Evolutionary conservation across 2,888 invertebrate species (phyloP).

Genomic region (Morpho achilles): DNA sequence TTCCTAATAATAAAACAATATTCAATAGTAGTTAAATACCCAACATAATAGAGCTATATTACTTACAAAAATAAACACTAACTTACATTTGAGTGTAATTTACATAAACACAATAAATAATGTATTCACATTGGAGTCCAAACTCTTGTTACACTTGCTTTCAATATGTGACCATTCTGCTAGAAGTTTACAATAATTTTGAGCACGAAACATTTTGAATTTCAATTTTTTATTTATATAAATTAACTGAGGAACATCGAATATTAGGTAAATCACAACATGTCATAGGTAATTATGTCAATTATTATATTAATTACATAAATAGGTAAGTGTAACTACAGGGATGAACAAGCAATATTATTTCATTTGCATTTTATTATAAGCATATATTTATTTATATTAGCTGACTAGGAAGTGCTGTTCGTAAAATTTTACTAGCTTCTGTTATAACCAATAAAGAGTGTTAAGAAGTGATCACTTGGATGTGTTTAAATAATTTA

Average conservation of each 20-base stretch:
- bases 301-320: constrained; percentile 31
- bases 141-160: constrained; percentile 13
- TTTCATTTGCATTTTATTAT: constrained; percentile 27
- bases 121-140: constrained; percentile 42
- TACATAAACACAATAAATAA: constrained; percentile 53
- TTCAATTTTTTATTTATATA: constrained; percentile 22
- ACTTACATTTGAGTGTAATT: constrained; percentile 45
- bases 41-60: constrained; percentile 69
- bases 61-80: constrained; percentile 61
- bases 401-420: constrained; percentile 58
- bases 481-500: constrained; percentile 19
- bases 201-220: constrained; percentile 24
- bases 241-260: constrained; percentile 33
- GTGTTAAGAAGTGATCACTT: constrained; percentile 28
- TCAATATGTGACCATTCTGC: constrained; percentile 14
- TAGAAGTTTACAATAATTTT: constrained; percentile 20
- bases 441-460: constrained; percentile 42
- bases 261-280: constrained; percentile 32
- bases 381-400: constrained; percentile 40
- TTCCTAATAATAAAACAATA: constrained; percentile 68
- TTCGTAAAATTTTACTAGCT: constrained; percentile 41
- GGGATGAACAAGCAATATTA: constrained; percentile 27
- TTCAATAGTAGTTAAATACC: constrained; percentile 63
- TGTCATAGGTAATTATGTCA: constrained; percentile 26
- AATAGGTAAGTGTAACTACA: constrained; percentile 29